These are phyloP conservation scores for Poecile montanus DNA, from an alignment of 2,797 vertebrate species.

Conservation along the genomic window DNA sequence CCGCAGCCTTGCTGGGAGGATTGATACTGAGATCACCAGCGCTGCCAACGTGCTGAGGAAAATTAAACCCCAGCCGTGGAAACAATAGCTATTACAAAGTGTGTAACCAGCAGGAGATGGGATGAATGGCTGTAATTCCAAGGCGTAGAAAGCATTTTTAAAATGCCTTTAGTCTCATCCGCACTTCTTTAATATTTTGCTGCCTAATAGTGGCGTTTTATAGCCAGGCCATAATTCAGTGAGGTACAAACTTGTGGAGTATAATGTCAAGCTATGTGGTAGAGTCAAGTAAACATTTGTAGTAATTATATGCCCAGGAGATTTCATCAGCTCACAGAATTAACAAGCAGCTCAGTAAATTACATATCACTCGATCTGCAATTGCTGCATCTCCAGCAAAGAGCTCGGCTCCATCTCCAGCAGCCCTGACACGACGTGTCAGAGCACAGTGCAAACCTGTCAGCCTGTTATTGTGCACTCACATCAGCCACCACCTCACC, in stretches of 20 bases:
- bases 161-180: not conserved
- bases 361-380: constrained; percentile 11
- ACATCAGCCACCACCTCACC: not conserved
- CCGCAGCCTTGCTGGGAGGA: not conserved
- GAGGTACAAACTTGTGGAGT: not conserved
- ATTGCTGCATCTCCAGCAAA: not conserved
- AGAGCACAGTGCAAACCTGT: not conserved
- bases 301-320: constrained; percentile 44
- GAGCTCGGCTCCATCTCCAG: not conserved
- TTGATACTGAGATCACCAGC: not conserved
- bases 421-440: not conserved
- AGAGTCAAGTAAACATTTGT: constrained; percentile 33
- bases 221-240: not conserved
- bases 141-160: not conserved
- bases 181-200: not conserved
- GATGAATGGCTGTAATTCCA: not conserved
- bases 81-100: constrained; percentile 40
- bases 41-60: not conserved
- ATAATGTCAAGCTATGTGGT: not conserved
- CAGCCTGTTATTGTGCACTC: not conserved
- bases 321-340: constrained; percentile 38
- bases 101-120: not conserved
- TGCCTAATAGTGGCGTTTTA: not conserved
- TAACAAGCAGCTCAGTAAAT: constrained; percentile 51
- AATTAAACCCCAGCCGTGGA: constrained; percentile 28